Conservation (phyloP, 2,797 vertebrate genomes). For the Anomalospiza imberbis region DNA sequence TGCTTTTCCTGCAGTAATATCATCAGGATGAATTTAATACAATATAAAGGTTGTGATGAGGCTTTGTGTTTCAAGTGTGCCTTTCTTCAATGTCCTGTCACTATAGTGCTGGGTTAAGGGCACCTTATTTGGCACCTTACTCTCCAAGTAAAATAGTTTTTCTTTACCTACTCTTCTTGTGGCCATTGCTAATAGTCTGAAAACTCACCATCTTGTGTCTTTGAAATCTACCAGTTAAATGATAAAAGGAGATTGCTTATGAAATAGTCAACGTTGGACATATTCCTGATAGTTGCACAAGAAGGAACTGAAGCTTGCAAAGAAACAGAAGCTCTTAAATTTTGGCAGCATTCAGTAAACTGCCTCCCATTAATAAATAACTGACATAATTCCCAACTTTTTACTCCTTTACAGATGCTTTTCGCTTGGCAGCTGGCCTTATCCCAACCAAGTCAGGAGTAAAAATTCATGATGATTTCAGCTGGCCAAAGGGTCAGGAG, state of each 20-base stretch:
- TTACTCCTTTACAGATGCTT: constrained; percentile 13
- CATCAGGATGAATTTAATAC: neutral
- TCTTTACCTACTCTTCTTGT: neutral
- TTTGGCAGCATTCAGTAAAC: constrained; percentile 39
- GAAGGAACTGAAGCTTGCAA: neutral
- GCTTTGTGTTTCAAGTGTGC: neutral
- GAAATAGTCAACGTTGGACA: neutral
- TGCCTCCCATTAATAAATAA: constrained; percentile 37
- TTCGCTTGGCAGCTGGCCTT: constrained; percentile 8
- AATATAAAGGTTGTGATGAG: neutral
- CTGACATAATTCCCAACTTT: constrained; percentile 21
- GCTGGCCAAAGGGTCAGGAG: neutral
- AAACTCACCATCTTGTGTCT: neutral
- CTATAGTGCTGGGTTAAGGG: neutral
- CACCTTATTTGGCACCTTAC: neutral
- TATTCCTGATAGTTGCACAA: constrained; percentile 30
- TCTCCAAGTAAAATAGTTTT: neutral
- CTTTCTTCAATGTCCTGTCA: neutral
- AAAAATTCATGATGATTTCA: neutral
- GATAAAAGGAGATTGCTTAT: neutral
- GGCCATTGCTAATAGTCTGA: neutral
- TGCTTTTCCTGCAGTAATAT: neutral
- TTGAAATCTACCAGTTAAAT: neutral
- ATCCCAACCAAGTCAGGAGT: neutral
- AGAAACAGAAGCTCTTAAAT: constrained; percentile 42